Evolutionary conservation across 1,140 invertebrate species (phyloP).

Genomic region (Diorhabda carinulata): DNA sequence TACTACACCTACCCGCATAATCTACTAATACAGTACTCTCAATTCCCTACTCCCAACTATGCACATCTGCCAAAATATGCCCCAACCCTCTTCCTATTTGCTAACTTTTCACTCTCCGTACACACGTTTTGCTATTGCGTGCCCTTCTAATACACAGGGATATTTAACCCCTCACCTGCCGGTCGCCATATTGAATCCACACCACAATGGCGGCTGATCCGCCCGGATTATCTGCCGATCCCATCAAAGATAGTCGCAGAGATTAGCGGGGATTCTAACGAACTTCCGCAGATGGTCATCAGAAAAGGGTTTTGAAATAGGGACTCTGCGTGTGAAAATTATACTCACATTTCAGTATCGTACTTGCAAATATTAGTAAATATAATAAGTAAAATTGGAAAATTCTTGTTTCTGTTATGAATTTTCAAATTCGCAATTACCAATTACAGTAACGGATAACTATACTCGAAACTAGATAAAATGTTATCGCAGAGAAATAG

Average conservation of each 20-base stretch:
- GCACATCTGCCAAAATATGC: slow-evolving; percentile 10
- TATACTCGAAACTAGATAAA: too few relatives aligned
- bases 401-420: too few relatives aligned
- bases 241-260: slow-evolving; percentile 39
- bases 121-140: background rate
- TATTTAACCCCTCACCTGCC: slow-evolving; percentile 32
- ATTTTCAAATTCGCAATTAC: too few relatives aligned
- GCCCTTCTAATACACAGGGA: background rate
- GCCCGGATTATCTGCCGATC: slow-evolving; percentile 38
- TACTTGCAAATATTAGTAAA: too few relatives aligned
- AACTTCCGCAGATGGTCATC: slow-evolving; percentile 43
- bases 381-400: too few relatives aligned
- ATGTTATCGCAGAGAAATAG: too few relatives aligned
- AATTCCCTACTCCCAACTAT: background rate
- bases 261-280: slow-evolving; percentile 44
- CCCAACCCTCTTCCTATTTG: slow-evolving; percentile 17
- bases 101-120: slow-evolving; percentile 12
- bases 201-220: slow-evolving; percentile 39
- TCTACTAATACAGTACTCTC: background rate
- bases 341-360: background rate
- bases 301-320: slow-evolving; percentile 16
- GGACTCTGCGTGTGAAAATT: slow-evolving; percentile 15
- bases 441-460: too few relatives aligned
- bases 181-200: slow-evolving; percentile 39
- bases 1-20: slow-evolving; percentile 7